Evolutionary conservation across 2,797 vertebrate genomes (phyloP).

Genomic region (Pteronotus mesoamericanus): DNA sequence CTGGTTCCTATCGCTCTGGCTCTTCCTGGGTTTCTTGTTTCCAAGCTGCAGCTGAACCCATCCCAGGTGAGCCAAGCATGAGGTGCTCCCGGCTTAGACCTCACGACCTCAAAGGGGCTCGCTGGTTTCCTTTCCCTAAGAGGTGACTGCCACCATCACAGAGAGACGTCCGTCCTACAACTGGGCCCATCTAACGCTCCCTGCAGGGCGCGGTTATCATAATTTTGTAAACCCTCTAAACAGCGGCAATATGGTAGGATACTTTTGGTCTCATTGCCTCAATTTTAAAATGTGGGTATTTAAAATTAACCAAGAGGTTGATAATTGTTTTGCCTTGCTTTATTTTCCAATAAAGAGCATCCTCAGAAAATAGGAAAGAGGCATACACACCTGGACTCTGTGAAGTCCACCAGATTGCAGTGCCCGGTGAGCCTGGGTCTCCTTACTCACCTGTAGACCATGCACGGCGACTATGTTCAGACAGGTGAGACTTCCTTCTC

Average conservation of each 20-base stretch:
- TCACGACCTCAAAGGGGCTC: not conserved
- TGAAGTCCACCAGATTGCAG: not conserved
- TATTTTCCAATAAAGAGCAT: not conserved
- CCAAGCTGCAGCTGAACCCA: not conserved
- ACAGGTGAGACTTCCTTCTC: not conserved
- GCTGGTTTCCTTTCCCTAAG: not conserved
- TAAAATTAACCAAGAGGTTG: not conserved
- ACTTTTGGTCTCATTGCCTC: not conserved
- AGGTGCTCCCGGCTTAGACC: not conserved
- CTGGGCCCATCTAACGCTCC: not conserved
- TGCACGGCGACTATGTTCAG: not conserved
- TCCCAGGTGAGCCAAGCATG: not conserved
- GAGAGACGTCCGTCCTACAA: not conserved
- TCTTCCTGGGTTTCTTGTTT: not conserved
- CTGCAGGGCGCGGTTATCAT: not conserved
- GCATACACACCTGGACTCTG: not conserved
- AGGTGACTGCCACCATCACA: not conserved
- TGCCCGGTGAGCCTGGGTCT: not conserved
- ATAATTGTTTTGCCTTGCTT: not conserved
- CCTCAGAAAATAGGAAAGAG: not conserved
- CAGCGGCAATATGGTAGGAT: not conserved
- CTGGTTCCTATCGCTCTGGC: not conserved
- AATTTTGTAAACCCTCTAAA: not conserved
- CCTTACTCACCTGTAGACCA: not conserved
- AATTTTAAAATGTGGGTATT: not conserved